These are phyloP conservation scores for Actinopyga echinites DNA, from an alignment of 53 echinoderm and acorn worm genomes.

Conservation along the genomic window DNA sequence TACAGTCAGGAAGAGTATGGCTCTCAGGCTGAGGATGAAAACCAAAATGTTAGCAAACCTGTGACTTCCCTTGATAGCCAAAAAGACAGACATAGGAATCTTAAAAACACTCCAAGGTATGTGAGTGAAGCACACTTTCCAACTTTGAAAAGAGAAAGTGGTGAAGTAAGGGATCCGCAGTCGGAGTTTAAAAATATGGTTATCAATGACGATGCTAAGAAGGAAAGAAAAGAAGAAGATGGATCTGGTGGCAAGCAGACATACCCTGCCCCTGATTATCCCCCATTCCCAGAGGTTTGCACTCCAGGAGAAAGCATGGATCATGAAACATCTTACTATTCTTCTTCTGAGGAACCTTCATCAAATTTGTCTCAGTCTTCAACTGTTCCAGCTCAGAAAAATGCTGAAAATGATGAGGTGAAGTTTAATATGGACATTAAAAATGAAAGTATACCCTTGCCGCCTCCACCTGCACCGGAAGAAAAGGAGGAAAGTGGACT, in stretches of 20 bases:
- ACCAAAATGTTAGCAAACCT: constrained; percentile 7
- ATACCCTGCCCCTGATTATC: neutral
- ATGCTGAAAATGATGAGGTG: neutral
- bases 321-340: neutral
- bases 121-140: constrained; percentile 39
- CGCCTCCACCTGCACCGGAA: constrained; percentile 7
- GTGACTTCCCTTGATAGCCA: neutral
- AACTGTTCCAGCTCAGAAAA: neutral
- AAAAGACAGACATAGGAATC: neutral
- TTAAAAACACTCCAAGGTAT: constrained; percentile 25
- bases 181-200: neutral
- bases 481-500: neutral
- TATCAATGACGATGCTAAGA: neutral
- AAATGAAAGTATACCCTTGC: neutral
- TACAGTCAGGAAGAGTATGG: constrained; percentile 24
- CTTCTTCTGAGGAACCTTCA: neutral
- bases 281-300: constrained; percentile 17
- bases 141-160: neutral
- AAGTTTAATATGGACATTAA: neutral
- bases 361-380: neutral
- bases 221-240: neutral
- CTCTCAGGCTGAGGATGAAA: constrained; percentile 34
- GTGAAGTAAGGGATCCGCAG: neutral
- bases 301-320: neutral
- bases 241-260: neutral